Evolutionary conservation across 2,797 vertebrate species (phyloP).

Genomic region (Synaphobranchus kaupii): DNA sequence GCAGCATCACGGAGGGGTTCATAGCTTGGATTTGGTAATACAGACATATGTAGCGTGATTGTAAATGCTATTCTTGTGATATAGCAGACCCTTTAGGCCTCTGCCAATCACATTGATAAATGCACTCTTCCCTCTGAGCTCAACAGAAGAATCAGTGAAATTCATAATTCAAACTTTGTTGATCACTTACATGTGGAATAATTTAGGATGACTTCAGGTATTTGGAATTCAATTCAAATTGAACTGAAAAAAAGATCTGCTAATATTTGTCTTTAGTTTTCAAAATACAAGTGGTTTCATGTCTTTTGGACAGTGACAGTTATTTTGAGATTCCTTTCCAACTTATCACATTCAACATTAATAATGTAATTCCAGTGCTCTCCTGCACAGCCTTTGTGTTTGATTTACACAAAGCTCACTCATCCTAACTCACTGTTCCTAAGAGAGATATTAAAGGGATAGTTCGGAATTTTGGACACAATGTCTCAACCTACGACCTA

Average conservation of each 20-base stretch:
- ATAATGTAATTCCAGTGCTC: neutral
- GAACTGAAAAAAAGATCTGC: neutral
- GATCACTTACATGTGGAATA: neutral
- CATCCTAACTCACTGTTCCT: too few relatives aligned
- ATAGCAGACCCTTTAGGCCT: neutral
- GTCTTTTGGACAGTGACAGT: neutral
- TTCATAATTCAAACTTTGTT: neutral
- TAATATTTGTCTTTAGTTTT: neutral
- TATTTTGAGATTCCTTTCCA: neutral
- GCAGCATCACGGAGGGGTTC: neutral
- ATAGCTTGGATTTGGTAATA: neutral
- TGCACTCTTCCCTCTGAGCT: neutral
- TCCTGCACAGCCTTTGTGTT: neutral
- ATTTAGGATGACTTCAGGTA: neutral
- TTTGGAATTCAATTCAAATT: neutral
- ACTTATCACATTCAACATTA: constrained; percentile 4
- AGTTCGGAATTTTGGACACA: too few relatives aligned
- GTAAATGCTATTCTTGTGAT: neutral
- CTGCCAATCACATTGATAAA: neutral
- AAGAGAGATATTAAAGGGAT: too few relatives aligned
- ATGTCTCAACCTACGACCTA: too few relatives aligned
- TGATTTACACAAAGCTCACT: neutral
- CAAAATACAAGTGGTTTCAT: neutral
- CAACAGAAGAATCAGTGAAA: neutral
- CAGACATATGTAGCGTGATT: neutral